Evolutionary conservation across 2,797 vertebrate genomes (phyloP), one percentile per base, ranked within the genome.

Genomic region (Eupleurogrammus muticus): DNA sequence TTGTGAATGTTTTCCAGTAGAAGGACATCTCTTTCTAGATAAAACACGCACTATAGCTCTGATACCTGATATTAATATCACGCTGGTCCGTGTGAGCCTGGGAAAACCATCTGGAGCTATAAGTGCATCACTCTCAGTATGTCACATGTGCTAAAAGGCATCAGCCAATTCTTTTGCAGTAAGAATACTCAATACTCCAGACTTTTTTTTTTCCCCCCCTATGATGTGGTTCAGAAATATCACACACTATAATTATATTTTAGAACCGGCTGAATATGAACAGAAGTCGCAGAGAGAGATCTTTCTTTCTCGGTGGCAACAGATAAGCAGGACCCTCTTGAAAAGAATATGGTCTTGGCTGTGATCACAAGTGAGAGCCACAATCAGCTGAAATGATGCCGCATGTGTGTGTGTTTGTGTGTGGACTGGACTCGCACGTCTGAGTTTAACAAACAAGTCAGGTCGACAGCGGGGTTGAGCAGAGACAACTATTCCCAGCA

Each of bases 251-350:
- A 74, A 78, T 76, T 49, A 51, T 65, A 56, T 52, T 67, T 55
- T 69, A 60, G 52, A 78, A 63, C 13, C 34, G 72, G 79, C 82
- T 78, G 52, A 42, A 55, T 47, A 70, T 51, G 73, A 76, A 70
- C 81, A 79, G 58, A 55, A 8, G 52, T 17, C 38, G 34, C 56
- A 65, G 54, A 53, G 52, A 70, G 56, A 60, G 35, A 32, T 59
- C 70, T 67, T 53, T 60, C 34, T 59, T 19, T 38, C 7, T 78
- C 36, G 11, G 48, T 21, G 64, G 66, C 60, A 66, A 51, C 69
- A 70, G 67, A 68, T 32, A 61, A 80, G 75, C 7, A 16, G 14
- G 51, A 48, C 16, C 11, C 35, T 9, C 32, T 47, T 3, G 28
- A 44, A 70, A 69, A 70, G 38, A 67, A 20, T 19, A 5, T 8